Percentiles rank a stretch among this genome's conserved stretches.
Conservation (phyloP, 2,797 vertebrate species). For the Chlorospingus flavigularis region DNA sequence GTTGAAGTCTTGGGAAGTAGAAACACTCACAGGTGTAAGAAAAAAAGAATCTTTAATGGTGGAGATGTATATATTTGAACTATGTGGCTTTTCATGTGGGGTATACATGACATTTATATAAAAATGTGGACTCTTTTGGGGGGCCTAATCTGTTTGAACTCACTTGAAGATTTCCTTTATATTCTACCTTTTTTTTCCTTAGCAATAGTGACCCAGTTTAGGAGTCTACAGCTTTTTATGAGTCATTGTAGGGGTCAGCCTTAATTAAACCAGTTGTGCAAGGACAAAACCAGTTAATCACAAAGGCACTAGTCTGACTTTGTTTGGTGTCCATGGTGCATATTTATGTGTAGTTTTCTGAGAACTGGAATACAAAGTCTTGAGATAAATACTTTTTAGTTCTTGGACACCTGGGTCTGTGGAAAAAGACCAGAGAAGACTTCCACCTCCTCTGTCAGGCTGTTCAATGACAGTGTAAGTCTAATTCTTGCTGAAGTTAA, state of each 20-base stretch:
- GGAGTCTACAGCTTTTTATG: not conserved
- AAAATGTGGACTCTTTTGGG: constrained; percentile 34
- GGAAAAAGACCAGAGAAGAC: not conserved
- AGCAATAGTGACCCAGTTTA: constrained; percentile 1
- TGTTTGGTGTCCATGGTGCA: accelerated
- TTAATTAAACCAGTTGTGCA: not conserved
- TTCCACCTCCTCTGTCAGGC: not conserved
- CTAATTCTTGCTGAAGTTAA: not conserved
- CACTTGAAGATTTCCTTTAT: not conserved
- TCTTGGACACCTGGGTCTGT: not conserved
- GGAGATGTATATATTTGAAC: constrained; percentile 53
- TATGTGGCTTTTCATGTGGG: constrained; percentile 50
- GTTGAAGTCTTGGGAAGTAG: constrained; percentile 67
- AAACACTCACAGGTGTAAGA: constrained; percentile 45
- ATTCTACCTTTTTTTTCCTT: not conserved
- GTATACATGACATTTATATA: constrained; percentile 67
- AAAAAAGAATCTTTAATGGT: constrained; percentile 57
- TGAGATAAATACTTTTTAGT: not conserved
- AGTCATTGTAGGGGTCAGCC: not conserved
- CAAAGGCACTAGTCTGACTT: not conserved
- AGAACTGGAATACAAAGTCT: not conserved
- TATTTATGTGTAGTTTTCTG: not conserved
- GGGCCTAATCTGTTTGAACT: not conserved
- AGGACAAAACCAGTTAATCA: not conserved
- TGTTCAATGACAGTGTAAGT: not conserved